These are phyloP conservation scores for Amphiprion percula DNA, from an alignment of 2,113 vertebrate species.

Conservation along the genomic window DNA sequence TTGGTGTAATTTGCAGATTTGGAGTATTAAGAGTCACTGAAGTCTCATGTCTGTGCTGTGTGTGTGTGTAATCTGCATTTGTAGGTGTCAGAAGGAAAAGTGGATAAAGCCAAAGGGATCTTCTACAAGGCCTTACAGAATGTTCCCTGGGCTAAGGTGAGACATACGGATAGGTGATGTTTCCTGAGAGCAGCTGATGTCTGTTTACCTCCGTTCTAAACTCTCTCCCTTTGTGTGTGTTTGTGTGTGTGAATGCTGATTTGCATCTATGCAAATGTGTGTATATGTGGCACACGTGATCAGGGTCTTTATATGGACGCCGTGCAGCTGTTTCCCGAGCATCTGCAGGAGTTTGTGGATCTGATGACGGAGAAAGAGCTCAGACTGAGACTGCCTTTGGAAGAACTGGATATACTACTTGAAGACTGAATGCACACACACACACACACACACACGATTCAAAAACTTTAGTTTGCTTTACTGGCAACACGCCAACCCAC, in stretches of 20 bases:
- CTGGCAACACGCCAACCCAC: conserved; percentile 10
- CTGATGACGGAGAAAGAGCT: conserved; percentile 94
- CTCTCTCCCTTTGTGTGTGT: not conserved
- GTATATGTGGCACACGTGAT: not conserved
- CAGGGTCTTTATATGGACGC: conserved; percentile 93
- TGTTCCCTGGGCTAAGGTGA: conserved; percentile 96
- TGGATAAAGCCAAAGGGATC: conserved; percentile 90
- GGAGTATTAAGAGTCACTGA: conserved; percentile 26
- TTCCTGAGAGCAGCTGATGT: not conserved
- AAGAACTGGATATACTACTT: conserved; percentile 93
- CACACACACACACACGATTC: not conserved
- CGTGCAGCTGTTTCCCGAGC: conserved; percentile 87
- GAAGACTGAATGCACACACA: conserved; percentile 84
- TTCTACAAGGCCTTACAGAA: conserved; percentile 96
- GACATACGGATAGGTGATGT: conserved; percentile 24
- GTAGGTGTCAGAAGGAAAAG: conserved; percentile 89
- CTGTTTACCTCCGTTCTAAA: not conserved
- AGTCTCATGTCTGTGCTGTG: not conserved
- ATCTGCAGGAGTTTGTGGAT: conserved; percentile 90
- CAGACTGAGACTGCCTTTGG: conserved; percentile 89
- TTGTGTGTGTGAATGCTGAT: conserved; percentile 21
- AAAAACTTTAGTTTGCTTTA: conserved; percentile 13
- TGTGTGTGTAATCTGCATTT: conserved; percentile 27
- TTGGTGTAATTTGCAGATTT: conserved; percentile 27
- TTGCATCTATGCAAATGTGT: conserved; percentile 12